Evolutionary conservation across 2,888 invertebrate species (phyloP).

Genomic region (Eilema sororculum): DNA sequence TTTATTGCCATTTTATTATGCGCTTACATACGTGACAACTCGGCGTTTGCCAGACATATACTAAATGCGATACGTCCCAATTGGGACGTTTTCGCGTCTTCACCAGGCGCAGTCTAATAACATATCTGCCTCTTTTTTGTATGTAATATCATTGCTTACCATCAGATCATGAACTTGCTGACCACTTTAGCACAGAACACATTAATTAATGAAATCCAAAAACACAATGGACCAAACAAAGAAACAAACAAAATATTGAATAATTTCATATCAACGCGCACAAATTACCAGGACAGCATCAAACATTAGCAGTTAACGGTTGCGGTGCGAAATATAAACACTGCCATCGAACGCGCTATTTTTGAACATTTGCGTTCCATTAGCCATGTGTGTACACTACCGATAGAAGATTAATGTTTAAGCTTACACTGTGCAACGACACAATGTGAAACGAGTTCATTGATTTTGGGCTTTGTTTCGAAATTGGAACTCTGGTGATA

Average conservation of each 20-base stretch:
- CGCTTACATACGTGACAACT: too few species aligned
- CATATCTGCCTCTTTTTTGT: too few species aligned
- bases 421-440: constrained; percentile 21
- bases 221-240: neutral
- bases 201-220: too few species aligned
- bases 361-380: constrained; percentile 45
- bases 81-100: too few species aligned
- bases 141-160: too few species aligned
- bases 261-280: neutral
- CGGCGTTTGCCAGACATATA: too few species aligned
- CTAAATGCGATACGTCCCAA: too few species aligned
- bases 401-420: constrained; percentile 24
- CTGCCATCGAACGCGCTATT: constrained; percentile 36
- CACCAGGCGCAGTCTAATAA: too few species aligned
- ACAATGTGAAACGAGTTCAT: constrained; percentile 10
- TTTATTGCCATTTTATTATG: too few species aligned
- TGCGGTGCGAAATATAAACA: constrained; percentile 39
- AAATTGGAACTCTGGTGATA: constrained; percentile 14
- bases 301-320: constrained; percentile 36
- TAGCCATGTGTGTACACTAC: constrained; percentile 27
- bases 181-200: too few species aligned
- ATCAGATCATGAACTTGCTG: too few species aligned
- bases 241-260: neutral
- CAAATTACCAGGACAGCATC: constrained; percentile 41
- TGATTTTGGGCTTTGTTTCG: constrained; percentile 14